These are phyloP conservation scores for Pogona vitticeps DNA, from an alignment of 2,113 vertebrate species.

Conservation along the genomic window DNA sequence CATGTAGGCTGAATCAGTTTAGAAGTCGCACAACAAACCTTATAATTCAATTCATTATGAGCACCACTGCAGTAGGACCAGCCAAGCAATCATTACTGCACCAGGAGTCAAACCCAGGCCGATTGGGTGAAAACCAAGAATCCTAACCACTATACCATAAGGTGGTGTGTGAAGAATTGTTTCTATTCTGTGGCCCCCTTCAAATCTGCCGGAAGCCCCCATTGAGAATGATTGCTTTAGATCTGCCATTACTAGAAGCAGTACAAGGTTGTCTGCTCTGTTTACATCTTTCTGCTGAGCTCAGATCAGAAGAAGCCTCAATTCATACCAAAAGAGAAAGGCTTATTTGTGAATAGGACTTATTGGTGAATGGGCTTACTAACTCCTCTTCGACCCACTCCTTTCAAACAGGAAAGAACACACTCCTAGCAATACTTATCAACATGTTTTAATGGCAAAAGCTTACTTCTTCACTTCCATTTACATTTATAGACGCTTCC, in stretches of 20 bases:
- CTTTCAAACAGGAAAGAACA: constrained; percentile 12
- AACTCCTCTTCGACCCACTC: background rate
- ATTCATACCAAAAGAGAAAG: constrained; percentile 32
- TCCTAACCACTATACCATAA: too few relatives aligned
- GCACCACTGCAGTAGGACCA: too few relatives aligned
- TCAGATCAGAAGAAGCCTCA: background rate
- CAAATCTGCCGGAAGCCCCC: too few relatives aligned
- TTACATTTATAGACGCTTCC: constrained; percentile 14
- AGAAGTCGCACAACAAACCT: too few relatives aligned
- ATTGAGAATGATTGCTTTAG: background rate
- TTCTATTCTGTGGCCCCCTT: too few relatives aligned
- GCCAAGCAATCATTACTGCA: too few relatives aligned
- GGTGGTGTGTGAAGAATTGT: too few relatives aligned
- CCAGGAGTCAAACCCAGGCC: too few relatives aligned
- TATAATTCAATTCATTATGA: too few relatives aligned
- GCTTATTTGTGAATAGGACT: constrained; percentile 37
- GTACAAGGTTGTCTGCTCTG: background rate
- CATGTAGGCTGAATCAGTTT: too few relatives aligned
- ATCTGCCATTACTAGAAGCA: background rate
- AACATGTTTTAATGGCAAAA: constrained; percentile 20
- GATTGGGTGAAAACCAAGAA: too few relatives aligned
- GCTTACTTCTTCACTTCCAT: background rate
- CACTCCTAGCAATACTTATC: constrained; percentile 52
- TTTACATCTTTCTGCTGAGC: background rate
- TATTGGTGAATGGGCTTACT: background rate